phyloP scores from a whole-genome alignment of 2,888 invertebrate species.

The Tolmerus cingulatus region DNA sequence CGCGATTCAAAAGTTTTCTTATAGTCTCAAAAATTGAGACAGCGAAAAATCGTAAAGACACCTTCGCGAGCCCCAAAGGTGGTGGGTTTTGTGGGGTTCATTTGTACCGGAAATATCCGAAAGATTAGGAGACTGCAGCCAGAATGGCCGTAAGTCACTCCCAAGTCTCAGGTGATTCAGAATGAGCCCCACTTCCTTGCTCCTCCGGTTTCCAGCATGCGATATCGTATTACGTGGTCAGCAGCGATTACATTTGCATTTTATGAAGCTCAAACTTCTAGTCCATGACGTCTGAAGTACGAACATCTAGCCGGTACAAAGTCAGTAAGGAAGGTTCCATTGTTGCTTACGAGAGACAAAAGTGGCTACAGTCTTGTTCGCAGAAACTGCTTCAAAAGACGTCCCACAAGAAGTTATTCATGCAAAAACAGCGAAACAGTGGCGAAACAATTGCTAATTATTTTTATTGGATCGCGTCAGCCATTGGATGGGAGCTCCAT shows the following conservation, averaged over 20 bases:
- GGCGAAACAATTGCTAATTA: not conserved
- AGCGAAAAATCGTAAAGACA: not conserved
- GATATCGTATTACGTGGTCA: not conserved
- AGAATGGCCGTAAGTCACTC: not conserved
- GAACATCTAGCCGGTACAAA: not conserved
- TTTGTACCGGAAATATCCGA: conserved; percentile 9
- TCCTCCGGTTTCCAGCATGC: not conserved
- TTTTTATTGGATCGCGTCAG: not conserved
- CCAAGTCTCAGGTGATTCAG: not conserved
- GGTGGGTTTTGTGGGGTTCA: not conserved
- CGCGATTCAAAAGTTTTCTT: not conserved
- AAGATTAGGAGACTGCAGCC: not conserved
- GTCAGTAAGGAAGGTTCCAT: not conserved
- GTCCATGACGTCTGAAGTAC: not conserved
- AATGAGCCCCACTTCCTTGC: not conserved
- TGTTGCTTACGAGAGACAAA: not conserved
- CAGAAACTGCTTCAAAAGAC: not conserved
- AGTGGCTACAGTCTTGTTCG: not conserved
- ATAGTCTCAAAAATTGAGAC: not conserved
- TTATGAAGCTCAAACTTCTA: not conserved
- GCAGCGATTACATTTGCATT: conserved; percentile 21
- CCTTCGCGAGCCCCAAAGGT: not conserved
- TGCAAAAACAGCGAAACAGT: not conserved
- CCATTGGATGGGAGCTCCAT: not conserved
- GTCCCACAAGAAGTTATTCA: not conserved